Conservation (phyloP, 2,113 vertebrate species). For the Brachypodius melanocephalos region DNA sequence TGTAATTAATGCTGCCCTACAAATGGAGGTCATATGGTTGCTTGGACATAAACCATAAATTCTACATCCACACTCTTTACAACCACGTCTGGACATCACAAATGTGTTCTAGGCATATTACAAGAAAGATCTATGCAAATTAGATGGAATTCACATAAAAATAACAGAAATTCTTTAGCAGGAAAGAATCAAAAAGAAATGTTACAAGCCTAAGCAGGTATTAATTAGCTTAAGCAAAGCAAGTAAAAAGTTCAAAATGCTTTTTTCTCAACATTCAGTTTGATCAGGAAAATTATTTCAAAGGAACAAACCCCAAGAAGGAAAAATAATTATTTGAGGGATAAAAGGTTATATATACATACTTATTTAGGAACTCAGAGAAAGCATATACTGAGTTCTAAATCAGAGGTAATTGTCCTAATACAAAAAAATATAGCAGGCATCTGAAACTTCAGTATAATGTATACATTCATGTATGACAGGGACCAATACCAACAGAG, state of each 20-base stretch:
- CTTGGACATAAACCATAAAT: not conserved
- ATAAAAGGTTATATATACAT: not conserved
- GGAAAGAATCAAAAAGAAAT: not conserved
- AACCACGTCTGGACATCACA: not conserved
- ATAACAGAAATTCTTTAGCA: slow-evolving; percentile 7
- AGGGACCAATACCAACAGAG: not conserved
- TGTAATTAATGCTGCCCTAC: not conserved
- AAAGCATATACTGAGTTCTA: not conserved
- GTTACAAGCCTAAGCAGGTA: not conserved
- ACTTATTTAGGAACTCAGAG: not conserved
- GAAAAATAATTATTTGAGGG: not conserved
- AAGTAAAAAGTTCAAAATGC: not conserved
- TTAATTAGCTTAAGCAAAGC: not conserved
- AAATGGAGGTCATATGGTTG: not conserved
- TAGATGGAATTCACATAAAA: not conserved
- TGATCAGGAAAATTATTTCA: not conserved
- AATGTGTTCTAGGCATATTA: not conserved
- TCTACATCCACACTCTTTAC: not conserved
- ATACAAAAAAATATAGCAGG: not conserved
- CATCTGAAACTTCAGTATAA: not conserved
- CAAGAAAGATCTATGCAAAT: not conserved
- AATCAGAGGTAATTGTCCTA: not conserved
- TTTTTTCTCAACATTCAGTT: not conserved
- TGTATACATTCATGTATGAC: not conserved
- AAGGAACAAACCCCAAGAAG: not conserved